Evolutionary conservation across 2,113 vertebrate species (phyloP).

Genomic region (Psammodynastes pulverulentus): DNA sequence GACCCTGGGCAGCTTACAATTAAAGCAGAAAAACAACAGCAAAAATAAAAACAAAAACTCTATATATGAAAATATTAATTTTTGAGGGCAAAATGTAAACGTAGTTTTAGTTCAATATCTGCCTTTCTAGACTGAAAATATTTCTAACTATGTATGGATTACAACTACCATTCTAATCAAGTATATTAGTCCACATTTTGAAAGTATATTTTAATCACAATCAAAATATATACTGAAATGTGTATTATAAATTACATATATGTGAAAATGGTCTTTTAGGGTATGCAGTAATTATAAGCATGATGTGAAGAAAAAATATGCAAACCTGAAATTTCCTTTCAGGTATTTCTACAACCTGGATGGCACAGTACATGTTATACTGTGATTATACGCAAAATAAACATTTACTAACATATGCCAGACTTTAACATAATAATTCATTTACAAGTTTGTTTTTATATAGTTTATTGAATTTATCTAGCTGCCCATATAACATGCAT

Average conservation of each 20-base stretch:
- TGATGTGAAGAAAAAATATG: neutral
- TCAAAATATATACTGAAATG: neutral
- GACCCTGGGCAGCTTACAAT: neutral
- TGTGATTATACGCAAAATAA: neutral
- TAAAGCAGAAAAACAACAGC: neutral
- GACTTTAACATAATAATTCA: neutral
- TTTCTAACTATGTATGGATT: neutral
- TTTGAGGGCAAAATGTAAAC: neutral
- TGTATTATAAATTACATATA: neutral
- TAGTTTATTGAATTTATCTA: neutral
- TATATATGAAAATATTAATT: too few species aligned
- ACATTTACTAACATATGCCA: neutral
- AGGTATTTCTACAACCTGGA: neutral
- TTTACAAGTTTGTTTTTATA: neutral
- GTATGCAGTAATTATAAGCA: neutral
- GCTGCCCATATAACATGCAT: neutral
- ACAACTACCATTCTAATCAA: neutral
- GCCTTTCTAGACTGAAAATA: neutral
- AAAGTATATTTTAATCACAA: neutral
- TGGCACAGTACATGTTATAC: neutral
- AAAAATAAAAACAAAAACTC: neutral
- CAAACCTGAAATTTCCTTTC: neutral
- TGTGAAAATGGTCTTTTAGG: neutral
- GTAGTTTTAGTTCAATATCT: neutral
- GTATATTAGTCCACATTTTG: neutral